Conservation (phyloP, 2,888 invertebrate species). For the Pristionchus maxplancki region DNA sequence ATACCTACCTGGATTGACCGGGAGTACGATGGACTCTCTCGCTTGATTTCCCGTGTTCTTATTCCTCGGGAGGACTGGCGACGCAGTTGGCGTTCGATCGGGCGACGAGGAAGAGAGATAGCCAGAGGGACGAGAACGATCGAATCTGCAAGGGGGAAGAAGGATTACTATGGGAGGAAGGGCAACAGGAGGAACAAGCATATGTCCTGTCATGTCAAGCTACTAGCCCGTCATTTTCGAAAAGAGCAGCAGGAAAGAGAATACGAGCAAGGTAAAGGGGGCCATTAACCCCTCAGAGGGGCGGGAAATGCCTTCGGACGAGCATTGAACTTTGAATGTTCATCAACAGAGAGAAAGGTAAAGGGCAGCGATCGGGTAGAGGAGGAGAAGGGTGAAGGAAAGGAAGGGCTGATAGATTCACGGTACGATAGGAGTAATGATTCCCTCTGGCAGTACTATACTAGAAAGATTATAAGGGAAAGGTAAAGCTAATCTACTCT, state of each 20-base stretch:
- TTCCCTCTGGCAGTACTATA: not conserved
- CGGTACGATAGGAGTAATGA: not conserved
- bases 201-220: too few species aligned
- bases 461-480: not conserved
- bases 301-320: not conserved
- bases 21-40: not conserved
- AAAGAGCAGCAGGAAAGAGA: not conserved
- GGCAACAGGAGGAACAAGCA: too few species aligned
- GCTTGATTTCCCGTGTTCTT: not conserved
- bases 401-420: not conserved
- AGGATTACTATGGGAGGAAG: not conserved
- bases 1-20: not conserved
- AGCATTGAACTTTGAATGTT: not conserved
- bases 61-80: not conserved
- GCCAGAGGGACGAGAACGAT: constrained; percentile 6
- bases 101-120: constrained; percentile 7
- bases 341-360: not conserved
- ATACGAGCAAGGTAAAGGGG: not conserved
- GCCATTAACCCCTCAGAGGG: not conserved
- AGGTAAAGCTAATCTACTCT: not conserved
- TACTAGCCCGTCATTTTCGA: too few species aligned
- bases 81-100: constrained; percentile 14
- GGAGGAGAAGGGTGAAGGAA: not conserved
- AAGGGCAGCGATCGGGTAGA: not conserved
- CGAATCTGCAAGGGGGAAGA: not conserved